phyloP scores from a whole-genome alignment of 2,113 vertebrate species.

The Nematolebias whitei region DNA sequence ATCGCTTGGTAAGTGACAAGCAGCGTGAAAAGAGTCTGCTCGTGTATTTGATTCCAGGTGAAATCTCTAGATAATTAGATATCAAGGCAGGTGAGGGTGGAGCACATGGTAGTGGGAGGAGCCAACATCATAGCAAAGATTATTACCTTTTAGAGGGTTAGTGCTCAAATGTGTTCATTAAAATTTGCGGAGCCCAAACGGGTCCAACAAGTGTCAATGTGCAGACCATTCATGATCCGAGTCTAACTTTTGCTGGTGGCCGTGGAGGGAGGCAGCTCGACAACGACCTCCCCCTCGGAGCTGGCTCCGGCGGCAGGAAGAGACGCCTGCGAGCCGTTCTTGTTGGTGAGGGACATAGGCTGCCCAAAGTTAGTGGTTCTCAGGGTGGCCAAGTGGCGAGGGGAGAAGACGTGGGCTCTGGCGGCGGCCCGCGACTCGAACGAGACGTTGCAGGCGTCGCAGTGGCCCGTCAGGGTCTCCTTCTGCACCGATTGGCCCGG shows the following conservation, averaged over 20 bases:
- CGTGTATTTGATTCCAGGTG: constrained; percentile 49
- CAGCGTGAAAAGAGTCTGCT: constrained; percentile 61
- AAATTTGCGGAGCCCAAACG: constrained; percentile 75
- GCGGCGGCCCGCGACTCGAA: constrained; percentile 90
- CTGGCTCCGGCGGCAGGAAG: constrained; percentile 49
- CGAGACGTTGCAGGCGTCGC: constrained; percentile 84
- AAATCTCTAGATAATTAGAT: constrained; percentile 36
- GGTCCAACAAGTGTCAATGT: constrained; percentile 73
- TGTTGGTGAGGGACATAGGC: constrained; percentile 71
- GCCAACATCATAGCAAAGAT: constrained; percentile 66
- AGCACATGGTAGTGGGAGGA: constrained; percentile 52
- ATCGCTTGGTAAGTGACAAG: constrained; percentile 56
- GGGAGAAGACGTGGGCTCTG: constrained; percentile 89
- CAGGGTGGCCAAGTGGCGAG: constrained; percentile 86
- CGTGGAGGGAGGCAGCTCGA: constrained; percentile 65
- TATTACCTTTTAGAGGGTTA: constrained; percentile 76
- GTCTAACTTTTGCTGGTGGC: constrained; percentile 78
- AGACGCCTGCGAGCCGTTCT: constrained; percentile 64
- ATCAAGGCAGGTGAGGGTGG: constrained; percentile 55
- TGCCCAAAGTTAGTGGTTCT: constrained; percentile 85
- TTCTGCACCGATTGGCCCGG: constrained; percentile 71
- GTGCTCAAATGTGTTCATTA: constrained; percentile 78
- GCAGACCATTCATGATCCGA: constrained; percentile 72
- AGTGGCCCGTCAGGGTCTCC: constrained; percentile 83
- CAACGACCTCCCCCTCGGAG: constrained; percentile 60